Evolutionary conservation across 2,113 vertebrate genomes (phyloP).

Genomic region (Agelaius phoeniceus): DNA sequence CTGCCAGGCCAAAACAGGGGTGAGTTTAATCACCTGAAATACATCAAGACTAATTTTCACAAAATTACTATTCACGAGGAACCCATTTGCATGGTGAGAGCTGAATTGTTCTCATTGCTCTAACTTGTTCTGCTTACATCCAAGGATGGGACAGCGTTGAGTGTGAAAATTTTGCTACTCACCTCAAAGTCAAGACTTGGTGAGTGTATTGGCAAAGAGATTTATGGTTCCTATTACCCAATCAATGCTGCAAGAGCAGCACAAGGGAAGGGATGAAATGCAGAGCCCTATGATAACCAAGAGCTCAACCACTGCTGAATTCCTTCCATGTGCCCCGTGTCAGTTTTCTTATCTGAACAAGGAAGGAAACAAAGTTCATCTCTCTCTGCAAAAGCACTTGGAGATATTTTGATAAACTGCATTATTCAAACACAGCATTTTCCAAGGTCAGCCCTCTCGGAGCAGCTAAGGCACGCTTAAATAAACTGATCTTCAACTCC

Average conservation of each 20-base stretch:
- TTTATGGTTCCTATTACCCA: not conserved
- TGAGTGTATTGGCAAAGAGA: not conserved
- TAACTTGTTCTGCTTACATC: not conserved
- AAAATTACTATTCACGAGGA: not conserved
- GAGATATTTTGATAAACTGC: conserved; percentile 1
- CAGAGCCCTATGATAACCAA: not conserved
- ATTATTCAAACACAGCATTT: not conserved
- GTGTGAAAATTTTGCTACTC: not conserved
- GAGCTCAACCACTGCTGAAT: not conserved
- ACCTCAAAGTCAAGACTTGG: not conserved
- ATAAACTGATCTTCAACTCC: not conserved
- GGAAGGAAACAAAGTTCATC: not conserved
- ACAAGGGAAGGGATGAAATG: not conserved
- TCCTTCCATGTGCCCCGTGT: not conserved
- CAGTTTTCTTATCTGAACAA: not conserved
- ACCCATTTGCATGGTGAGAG: accelerated
- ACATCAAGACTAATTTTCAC: not conserved
- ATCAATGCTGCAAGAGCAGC: not conserved
- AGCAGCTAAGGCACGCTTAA: not conserved
- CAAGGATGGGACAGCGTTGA: not conserved
- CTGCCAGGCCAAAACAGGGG: not conserved
- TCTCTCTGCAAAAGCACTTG: not conserved
- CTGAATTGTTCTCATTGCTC: not conserved
- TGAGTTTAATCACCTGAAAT: not conserved
- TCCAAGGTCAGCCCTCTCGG: conserved; percentile 9